Percentiles rank a stretch among this genome's conserved stretches.
Conservation (phyloP, 1,140 invertebrate genomes). For the Littorina saxatilis region DNA sequence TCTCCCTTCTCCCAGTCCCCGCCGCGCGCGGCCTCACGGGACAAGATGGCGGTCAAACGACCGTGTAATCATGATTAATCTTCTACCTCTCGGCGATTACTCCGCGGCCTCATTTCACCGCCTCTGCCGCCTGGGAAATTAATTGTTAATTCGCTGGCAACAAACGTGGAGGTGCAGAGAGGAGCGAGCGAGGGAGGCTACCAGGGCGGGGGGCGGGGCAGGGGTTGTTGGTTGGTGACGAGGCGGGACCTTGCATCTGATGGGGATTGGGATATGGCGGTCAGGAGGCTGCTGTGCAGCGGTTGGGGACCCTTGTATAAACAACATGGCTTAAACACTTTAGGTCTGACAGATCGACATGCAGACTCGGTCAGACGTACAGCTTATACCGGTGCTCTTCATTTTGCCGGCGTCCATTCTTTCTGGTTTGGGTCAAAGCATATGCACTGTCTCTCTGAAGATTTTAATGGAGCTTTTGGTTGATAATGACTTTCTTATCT, state of each 20-base stretch:
- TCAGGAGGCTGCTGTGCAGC: not conserved
- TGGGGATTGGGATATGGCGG: not conserved
- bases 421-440: too few species aligned
- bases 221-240: not conserved
- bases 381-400: too few species aligned
- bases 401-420: too few species aligned
- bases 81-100: constrained; percentile 42
- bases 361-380: too few species aligned
- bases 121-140: constrained; percentile 43
- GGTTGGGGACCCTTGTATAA: not conserved
- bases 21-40: constrained; percentile 4
- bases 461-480: too few species aligned
- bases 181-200: not conserved
- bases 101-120: constrained; percentile 44
- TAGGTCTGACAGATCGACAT: too few species aligned
- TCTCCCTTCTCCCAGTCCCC: not conserved
- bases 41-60: constrained; percentile 40
- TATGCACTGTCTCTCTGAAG: too few species aligned
- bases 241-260: too few species aligned
- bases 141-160: constrained; percentile 48
- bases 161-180: constrained; percentile 30
- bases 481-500: too few species aligned
- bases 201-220: not conserved
- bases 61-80: constrained; percentile 49
- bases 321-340: too few species aligned